phyloP scores from a whole-genome alignment of 1,140 invertebrate species.

The Hylyphantes graminicola region DNA sequence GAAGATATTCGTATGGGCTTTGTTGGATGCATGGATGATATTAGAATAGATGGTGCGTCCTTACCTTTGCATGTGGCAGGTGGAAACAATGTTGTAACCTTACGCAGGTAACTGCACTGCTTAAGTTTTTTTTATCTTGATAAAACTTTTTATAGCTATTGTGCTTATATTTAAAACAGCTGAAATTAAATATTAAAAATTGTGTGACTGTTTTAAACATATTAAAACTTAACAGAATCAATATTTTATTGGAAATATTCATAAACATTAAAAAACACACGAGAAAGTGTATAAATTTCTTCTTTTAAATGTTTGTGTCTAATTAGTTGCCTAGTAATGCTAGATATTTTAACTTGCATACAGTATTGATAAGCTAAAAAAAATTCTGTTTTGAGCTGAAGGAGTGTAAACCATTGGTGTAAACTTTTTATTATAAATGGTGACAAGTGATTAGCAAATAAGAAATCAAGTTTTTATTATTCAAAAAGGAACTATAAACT shows the following conservation, averaged over 20 bases:
- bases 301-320: neutral
- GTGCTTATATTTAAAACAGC: neutral
- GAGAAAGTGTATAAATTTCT: neutral
- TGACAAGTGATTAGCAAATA: no score
- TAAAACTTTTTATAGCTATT: neutral
- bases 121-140: neutral
- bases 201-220: neutral
- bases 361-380: neutral
- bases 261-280: neutral
- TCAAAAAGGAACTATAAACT: no score
- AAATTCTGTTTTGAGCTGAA: no score
- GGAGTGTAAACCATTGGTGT: no score
- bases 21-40: constrained; percentile 90
- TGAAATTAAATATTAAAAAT: neutral
- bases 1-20: constrained; percentile 82
- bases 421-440: no score
- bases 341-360: neutral
- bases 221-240: neutral
- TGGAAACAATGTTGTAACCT: constrained; percentile 70
- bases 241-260: neutral
- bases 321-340: neutral
- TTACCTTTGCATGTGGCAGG: constrained; percentile 82
- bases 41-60: constrained; percentile 80
- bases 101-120: constrained; percentile 65
- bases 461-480: no score